These are phyloP conservation scores for Coleophora flavipennella DNA, from an alignment of 2,888 invertebrate species.

Conservation along the genomic window DNA sequence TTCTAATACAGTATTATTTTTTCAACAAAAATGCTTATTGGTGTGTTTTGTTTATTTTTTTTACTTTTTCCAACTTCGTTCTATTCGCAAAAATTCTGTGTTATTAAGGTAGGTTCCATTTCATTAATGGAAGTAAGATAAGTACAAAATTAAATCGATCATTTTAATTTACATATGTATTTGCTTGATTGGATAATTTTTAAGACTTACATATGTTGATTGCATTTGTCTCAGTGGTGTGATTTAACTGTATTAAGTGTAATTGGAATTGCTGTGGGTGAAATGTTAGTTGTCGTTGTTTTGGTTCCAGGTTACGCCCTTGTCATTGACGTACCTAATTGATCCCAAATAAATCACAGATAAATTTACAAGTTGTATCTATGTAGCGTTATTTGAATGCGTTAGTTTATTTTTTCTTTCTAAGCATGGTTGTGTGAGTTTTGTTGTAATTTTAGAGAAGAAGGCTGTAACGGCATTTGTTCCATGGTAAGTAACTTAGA, in stretches of 20 bases:
- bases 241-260: constrained; percentile 51
- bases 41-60: constrained; percentile 59
- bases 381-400: constrained; percentile 45
- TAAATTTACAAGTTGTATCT: constrained; percentile 63
- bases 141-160: constrained; percentile 31
- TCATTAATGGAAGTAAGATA: constrained; percentile 48
- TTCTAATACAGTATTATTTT: constrained; percentile 55
- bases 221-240: constrained; percentile 60
- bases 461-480: not conserved
- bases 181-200: constrained; percentile 51
- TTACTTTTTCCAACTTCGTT: constrained; percentile 26
- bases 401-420: constrained; percentile 49
- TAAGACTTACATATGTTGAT: constrained; percentile 36
- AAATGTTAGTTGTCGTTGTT: constrained; percentile 65
- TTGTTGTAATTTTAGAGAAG: constrained; percentile 10
- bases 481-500: constrained; percentile 19
- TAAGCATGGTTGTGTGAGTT: constrained; percentile 58
- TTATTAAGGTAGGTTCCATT: constrained; percentile 47
- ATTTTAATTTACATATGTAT: constrained; percentile 29
- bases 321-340: constrained; percentile 31
- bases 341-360: constrained; percentile 48
- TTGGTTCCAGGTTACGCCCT: constrained; percentile 71
- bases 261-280: constrained; percentile 53
- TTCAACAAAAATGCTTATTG: constrained; percentile 66
- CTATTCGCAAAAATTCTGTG: constrained; percentile 32